Base-by-base conservation (phyloP, 2,797 vertebrate genomes). In the Cirrhinus molitorella region DNA sequence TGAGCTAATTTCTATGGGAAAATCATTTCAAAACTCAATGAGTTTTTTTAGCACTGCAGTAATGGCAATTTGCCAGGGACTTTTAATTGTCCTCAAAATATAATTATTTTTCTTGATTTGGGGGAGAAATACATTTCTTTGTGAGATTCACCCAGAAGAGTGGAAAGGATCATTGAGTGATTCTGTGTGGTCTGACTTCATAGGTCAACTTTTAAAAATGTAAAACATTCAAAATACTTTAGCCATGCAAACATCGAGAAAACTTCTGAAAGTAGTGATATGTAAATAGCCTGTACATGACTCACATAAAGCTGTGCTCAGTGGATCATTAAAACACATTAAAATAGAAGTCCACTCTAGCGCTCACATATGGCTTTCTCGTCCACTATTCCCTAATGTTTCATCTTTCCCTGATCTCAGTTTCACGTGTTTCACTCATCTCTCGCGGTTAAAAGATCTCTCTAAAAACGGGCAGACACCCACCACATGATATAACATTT, bases 341-440 rank as follows among this genome's bases (percentile, higher is more conserved):
- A 45, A 76, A 83, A 75, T 55, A 49, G n/a, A 76, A 53, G 72
- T 88, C 84, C 86, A 76, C 85, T 88, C 78, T 71, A 85, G 77
- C 83, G 72, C 87, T 89, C 84, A 75, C 80, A 72, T 94, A 95
- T 95, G 94, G 94, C 80, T 73, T 66, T 43, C 51, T 25, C n/a
- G 43, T 45, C 74, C 49, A 73, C 53, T 28, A 57, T 40, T 16
- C 37, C 11, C 28, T 14, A 25, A 74, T 19, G 25, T 66, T 11
- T 21, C 16, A 19, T 13, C 28, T 28, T 53, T 66, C 59, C 71
- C 71, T 55, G 80, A 81, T 81, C 80, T 45, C 34, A 53, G 16
- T 45, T 67, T 47, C 6, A 47, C 13, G 34, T 19, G 34, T 25
- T 55, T 49, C 40, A 53, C 3, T 66, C 45, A 0, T 17, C 63